These are phyloP conservation scores for Sycobia sp. DNA, from an alignment of 1,140 invertebrate genomes.

Conservation along the genomic window DNA sequence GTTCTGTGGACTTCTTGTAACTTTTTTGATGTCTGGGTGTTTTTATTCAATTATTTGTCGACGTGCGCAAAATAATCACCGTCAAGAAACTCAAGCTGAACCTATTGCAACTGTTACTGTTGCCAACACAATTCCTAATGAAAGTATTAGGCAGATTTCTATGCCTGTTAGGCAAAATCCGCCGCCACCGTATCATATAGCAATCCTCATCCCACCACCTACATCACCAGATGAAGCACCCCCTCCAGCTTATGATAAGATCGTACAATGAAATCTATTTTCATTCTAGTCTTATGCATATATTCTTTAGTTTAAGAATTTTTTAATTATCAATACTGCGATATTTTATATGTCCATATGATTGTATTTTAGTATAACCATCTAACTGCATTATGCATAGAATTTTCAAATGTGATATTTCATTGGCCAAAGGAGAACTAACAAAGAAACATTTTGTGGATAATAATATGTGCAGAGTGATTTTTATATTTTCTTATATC, in stretches of 20 bases:
- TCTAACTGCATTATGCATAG: conserved; percentile 18
- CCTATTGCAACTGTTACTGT: conserved; percentile 39
- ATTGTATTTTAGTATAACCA: conserved; percentile 7
- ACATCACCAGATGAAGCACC: conserved; percentile 61
- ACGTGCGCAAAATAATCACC: conserved; percentile 41
- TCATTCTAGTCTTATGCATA: conserved; percentile 15
- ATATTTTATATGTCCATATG: conserved; percentile 11
- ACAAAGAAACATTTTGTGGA: too few species aligned
- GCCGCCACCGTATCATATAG: conserved; percentile 72
- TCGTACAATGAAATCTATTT: conserved; percentile 61
- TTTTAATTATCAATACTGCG: conserved; percentile 1
- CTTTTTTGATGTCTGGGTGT: conserved; percentile 68
- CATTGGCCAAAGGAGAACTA: conserved; percentile 28
- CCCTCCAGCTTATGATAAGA: conserved; percentile 70
- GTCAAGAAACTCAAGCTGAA: conserved; percentile 40
- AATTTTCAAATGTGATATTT: conserved; percentile 36
- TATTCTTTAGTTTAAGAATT: not conserved
- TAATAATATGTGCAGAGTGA: not conserved
- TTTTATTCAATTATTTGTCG: conserved; percentile 52
- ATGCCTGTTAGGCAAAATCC: conserved; percentile 46
- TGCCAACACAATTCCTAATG: conserved; percentile 36
- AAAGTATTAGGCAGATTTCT: conserved; percentile 43
- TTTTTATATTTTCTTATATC: conserved; percentile 26
- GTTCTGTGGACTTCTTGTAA: conserved; percentile 69
- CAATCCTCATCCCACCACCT: conserved; percentile 67